Base-by-base conservation (phyloP, 2,113 vertebrate genomes). In the Osmerus mordax region DNA sequence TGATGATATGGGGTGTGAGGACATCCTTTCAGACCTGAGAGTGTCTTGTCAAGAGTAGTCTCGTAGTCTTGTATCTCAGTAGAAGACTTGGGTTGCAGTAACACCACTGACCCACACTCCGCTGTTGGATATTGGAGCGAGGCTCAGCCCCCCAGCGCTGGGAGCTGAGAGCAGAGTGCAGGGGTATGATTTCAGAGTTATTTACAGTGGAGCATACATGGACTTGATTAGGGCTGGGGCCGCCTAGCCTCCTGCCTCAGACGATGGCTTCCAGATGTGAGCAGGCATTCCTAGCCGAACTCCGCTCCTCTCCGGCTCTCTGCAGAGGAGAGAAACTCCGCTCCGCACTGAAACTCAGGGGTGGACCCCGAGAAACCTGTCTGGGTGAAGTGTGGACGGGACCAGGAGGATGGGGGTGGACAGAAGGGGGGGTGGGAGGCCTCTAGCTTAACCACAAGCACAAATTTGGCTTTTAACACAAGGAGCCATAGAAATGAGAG, bases 231-330 rank as follows among this genome's bases (percentile, higher is more conserved):
- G 64, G 75, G 55, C 65, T 58, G 62, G 67, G 78, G 68, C 65
- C 52, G 59, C 63, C 74, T 68, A 29, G 60, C 29, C 32, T 12
- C 1, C 72, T 65, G 83, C 73, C 74, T 84, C 75, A 67, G 74
- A 83, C 88, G 86, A 93, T 91, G 83, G 83, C 79, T 92, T 93
- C 92, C 91, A 93, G 91, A 93, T 93, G 92, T 91, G 85, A 83
- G 82, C 82, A 76, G 89, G 90, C 92, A 92, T 91, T 91, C 82
- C 51, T 80, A 83, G 77, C 74, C 41, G 41, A 47, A 7, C 41
- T 9, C 41, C 41, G 9, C 9, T 47, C 41, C 41, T 47, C 41
- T 47, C 41, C 41, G 41, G 65, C 75, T 78, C 69, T 72, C 74
- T 83, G 77, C 47, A 62, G 79, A 84, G 77, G 80, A 78, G 76